These are phyloP conservation scores for Ennomos fuscantarius DNA, from an alignment of 2,888 invertebrate species.

Conservation along the genomic window DNA sequence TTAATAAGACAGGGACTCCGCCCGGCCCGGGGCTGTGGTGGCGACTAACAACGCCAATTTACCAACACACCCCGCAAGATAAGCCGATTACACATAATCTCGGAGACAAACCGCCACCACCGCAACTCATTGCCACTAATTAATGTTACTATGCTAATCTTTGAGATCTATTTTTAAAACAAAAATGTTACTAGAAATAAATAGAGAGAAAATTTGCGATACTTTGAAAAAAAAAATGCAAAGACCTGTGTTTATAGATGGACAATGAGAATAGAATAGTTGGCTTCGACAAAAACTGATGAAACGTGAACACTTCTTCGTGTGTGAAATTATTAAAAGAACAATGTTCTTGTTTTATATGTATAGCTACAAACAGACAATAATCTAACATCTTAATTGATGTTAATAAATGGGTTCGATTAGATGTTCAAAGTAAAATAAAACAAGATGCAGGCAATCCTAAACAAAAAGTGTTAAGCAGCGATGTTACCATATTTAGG, in stretches of 20 bases:
- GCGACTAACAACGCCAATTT: conserved; percentile 57
- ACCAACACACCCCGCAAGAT: conserved; percentile 62
- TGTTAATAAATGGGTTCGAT: conserved; percentile 33
- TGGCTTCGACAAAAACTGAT: conserved; percentile 13
- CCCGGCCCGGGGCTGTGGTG: conserved; percentile 48
- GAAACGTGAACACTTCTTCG: conserved; percentile 24
- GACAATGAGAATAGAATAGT: conserved; percentile 19
- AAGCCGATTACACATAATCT: conserved; percentile 69
- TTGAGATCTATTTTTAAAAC: conserved; percentile 40
- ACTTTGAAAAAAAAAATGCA: conserved; percentile 8
- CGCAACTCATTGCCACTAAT: conserved; percentile 37
- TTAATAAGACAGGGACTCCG: conserved; percentile 78
- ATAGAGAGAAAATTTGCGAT: conserved; percentile 10
- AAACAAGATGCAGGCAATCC: conserved; percentile 29
- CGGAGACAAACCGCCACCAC: conserved; percentile 57
- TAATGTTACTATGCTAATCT: conserved; percentile 56
- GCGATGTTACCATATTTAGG: conserved; percentile 41
- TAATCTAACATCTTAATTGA: conserved; percentile 49
- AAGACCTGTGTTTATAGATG: conserved; percentile 3
- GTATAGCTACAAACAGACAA: conserved; percentile 35
- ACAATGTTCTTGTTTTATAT: conserved; percentile 31
- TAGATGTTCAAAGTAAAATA: conserved; percentile 12
- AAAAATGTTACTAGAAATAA: conserved; percentile 26
- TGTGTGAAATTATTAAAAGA: conserved; percentile 32
- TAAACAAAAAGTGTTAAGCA: conserved; percentile 26